Evolutionary conservation across 1,140 invertebrate species (phyloP).

Genomic region (Magallana angulata): DNA sequence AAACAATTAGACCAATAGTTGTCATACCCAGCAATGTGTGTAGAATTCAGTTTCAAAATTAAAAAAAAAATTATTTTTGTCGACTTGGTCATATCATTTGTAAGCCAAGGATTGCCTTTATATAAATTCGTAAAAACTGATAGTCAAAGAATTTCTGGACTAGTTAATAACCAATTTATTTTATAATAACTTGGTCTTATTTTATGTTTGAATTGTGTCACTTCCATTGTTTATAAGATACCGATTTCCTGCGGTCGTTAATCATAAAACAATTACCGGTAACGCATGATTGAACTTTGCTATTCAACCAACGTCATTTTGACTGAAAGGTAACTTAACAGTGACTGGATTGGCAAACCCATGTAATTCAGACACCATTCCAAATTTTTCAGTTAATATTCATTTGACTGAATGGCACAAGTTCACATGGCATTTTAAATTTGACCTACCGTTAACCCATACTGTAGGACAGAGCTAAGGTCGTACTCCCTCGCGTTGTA

Average conservation of each 20-base stretch:
- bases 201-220: too few relatives aligned
- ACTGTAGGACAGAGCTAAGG: neutral
- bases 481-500: neutral
- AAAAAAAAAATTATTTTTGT: too few relatives aligned
- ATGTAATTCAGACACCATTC: neutral
- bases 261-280: neutral
- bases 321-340: neutral
- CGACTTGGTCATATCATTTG: too few relatives aligned
- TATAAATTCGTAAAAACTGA: too few relatives aligned
- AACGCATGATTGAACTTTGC: neutral
- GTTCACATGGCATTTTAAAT: neutral
- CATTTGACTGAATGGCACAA: neutral
- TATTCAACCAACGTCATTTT: neutral
- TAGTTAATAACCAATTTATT: too few relatives aligned
- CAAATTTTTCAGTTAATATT: too few relatives aligned
- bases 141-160: too few relatives aligned
- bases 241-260: neutral
- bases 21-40: neutral
- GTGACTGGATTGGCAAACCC: neutral
- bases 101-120: too few relatives aligned
- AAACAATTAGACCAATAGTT: neutral
- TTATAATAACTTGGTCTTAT: too few relatives aligned
- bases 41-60: too few relatives aligned
- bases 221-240: too few relatives aligned
- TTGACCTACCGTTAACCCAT: neutral